Evolutionary conservation across 2,888 invertebrate species (phyloP).

Genomic region (Acleris laterana): DNA sequence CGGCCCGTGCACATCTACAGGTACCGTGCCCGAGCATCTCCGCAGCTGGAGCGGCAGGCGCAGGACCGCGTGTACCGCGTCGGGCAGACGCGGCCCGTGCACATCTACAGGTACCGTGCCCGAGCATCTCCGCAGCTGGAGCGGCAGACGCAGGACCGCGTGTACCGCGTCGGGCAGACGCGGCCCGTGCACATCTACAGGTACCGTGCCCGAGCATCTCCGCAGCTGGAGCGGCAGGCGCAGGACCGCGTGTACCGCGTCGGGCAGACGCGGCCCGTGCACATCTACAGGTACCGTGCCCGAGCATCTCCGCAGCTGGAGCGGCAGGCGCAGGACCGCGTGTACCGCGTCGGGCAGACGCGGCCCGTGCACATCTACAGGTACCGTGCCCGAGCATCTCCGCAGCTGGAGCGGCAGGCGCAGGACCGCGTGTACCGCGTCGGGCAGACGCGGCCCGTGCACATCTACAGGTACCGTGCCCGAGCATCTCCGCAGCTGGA

Average conservation of each 20-base stretch:
- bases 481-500: no score
- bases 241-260: no score
- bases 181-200: no score
- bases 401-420: not conserved
- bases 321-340: no score
- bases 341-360: constrained; percentile 45
- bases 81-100: not conserved
- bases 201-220: no score
- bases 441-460: not conserved
- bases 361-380: constrained; percentile 93
- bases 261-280: no score
- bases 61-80: not conserved
- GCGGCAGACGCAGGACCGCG: constrained; percentile 96
- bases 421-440: not conserved
- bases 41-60: not conserved
- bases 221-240: no score
- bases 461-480: no score
- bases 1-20: constrained; percentile 93
- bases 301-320: no score
- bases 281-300: no score
- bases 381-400: constrained; percentile 61
- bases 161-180: constrained; percentile 94
- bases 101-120: constrained; percentile 91
- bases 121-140: constrained; percentile 90
- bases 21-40: constrained; percentile 61